These are phyloP conservation scores for Yponomeuta evonymella DNA, from an alignment of 2,888 invertebrate genomes.

Conservation along the genomic window DNA sequence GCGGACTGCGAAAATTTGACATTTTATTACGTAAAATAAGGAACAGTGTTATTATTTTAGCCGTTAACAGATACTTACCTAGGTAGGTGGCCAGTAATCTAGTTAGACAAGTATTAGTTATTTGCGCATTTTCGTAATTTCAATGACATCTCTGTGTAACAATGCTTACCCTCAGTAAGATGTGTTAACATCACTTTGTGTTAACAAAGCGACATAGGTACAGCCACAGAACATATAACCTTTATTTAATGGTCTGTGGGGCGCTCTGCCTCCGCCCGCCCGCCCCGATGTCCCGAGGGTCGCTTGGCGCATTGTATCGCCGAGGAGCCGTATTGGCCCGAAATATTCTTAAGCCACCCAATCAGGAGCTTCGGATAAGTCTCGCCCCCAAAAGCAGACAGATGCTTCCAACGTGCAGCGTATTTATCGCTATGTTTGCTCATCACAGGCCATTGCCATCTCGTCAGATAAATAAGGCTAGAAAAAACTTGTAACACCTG, in stretches of 20 bases:
- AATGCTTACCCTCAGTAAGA: background rate
- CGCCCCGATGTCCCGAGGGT: background rate
- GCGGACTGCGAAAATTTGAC: too few relatives aligned
- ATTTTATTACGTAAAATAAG: too few relatives aligned
- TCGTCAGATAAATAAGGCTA: constrained; percentile 31
- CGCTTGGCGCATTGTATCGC: constrained; percentile 9
- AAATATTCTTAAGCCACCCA: constrained; percentile 38
- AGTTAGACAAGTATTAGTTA: too few relatives aligned
- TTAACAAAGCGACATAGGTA: background rate
- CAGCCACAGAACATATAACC: background rate
- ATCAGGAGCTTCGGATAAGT: constrained; percentile 48
- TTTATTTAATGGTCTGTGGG: too few relatives aligned
- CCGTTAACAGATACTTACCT: too few relatives aligned
- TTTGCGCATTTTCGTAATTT: too few relatives aligned
- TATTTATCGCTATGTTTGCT: constrained; percentile 39
- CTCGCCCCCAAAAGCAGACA: constrained; percentile 38
- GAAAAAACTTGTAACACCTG: constrained; percentile 43
- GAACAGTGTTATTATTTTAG: too few relatives aligned
- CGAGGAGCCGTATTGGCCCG: constrained; percentile 46
- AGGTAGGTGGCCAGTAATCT: too few relatives aligned
- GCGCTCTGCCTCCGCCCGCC: background rate
- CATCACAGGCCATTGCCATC: constrained; percentile 36
- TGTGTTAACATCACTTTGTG: too few relatives aligned
- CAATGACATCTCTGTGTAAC: too few relatives aligned
- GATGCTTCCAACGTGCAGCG: constrained; percentile 55